Evolutionary conservation across 2,797 vertebrate genomes (phyloP), one percentile per base, ranked within the genome.

Genomic region (Zalophus californianus): DNA sequence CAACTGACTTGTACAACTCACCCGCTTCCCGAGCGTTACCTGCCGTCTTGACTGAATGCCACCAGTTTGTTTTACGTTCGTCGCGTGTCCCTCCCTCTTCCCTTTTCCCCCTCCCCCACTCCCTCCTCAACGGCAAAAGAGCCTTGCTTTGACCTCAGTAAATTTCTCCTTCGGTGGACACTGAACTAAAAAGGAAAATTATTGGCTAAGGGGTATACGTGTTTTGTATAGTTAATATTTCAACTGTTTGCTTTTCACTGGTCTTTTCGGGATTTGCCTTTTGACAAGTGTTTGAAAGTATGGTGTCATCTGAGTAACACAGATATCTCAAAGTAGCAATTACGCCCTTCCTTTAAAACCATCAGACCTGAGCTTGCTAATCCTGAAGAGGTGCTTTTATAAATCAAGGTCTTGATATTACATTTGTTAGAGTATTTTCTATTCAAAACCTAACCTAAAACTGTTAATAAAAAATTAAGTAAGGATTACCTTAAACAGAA

Each of bases 131-230:
- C 14, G 16, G 62, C 93, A 94, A 97, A 98, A 98, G 93, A 97
- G 96, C n/a, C 96, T 97, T 97, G 97, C 97, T 98, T 98, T 98
- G 98, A 97, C 98, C 97, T 97, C 78, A 41, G 94, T 94, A 98
- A 98, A 98, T 98, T 98, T 98, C 97, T 98, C 97, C 94, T 98
- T 98, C 52, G 91, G 96, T 97, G 98, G 89, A 96, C 97, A 94
- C 92, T 96, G 96, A 98, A 95, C 95, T 97, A 92, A 98, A 98
- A 97, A 97, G 96, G 96, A 96, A 97, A 98, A 97, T 97, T 97
- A 97, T 85, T 98, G 96, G 93, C 97, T 95, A 97, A 97, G 97
- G 96, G 88, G 75, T 73, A 94, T 97, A 88, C 25, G 32, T 88
- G 60, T 62, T 97, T 97, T 91, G 58, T 97, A 95, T 88, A 96